These are phyloP conservation scores for Sterna hirundo DNA, from an alignment of 2,113 vertebrate genomes.

Conservation along the genomic window DNA sequence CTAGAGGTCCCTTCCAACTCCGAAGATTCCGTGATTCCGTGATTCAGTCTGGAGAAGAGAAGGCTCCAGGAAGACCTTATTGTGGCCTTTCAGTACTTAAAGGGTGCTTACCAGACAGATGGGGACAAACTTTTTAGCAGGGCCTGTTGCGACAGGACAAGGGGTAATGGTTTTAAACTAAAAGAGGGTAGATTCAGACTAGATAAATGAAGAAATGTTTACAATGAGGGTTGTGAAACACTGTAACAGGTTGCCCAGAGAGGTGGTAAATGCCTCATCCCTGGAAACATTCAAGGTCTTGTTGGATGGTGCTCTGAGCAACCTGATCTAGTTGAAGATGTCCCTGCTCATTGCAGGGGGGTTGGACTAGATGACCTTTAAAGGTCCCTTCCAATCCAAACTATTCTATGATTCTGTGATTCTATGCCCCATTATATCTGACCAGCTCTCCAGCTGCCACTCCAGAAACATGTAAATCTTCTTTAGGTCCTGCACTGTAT, in stretches of 20 bases:
- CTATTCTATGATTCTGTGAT: not conserved
- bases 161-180: not conserved
- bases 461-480: not conserved
- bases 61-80: not conserved
- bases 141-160: not conserved
- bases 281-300: not conserved
- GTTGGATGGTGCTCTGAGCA: not conserved
- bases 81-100: not conserved
- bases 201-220: not conserved
- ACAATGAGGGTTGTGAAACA: not conserved
- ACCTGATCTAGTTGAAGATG: not conserved
- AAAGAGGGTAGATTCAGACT: not conserved
- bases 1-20: no score
- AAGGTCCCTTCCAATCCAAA: not conserved
- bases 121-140: not conserved
- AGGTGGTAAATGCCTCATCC: not conserved
- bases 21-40: no score
- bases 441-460: not conserved
- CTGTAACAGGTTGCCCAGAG: not conserved
- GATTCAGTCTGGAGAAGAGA: not conserved
- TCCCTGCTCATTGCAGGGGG: not conserved
- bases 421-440: not conserved
- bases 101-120: not conserved
- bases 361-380: not conserved
- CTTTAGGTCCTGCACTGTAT: not conserved